These are phyloP conservation scores for Ambastaia sidthimunki DNA, from an alignment of 2,797 vertebrate species.

Conservation along the genomic window DNA sequence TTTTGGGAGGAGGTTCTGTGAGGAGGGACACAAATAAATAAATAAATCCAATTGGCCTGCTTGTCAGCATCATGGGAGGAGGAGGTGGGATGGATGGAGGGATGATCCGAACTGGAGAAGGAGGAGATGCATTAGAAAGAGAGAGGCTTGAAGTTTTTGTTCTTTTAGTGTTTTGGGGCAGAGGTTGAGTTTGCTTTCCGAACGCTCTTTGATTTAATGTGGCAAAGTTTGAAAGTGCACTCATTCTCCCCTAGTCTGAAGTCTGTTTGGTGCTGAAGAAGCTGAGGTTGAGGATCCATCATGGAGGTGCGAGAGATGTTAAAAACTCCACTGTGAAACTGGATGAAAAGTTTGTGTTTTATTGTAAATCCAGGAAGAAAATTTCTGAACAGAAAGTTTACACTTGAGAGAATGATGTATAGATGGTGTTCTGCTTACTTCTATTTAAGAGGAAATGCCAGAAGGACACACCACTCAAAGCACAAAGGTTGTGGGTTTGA, in stretches of 20 bases:
- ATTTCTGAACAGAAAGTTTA: slow-evolving; percentile 22
- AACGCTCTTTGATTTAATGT: background rate
- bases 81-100: slow-evolving; percentile 28
- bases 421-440: background rate
- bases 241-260: slow-evolving; percentile 10
- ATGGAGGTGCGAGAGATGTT: slow-evolving; percentile 9
- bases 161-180: slow-evolving; percentile 11
- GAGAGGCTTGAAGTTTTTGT: slow-evolving; percentile 4
- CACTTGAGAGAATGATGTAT: background rate
- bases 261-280: slow-evolving; percentile 8
- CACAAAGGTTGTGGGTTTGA: background rate
- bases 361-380: slow-evolving; percentile 1
- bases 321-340: slow-evolving; percentile 7
- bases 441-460: background rate
- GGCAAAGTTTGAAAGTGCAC: background rate
- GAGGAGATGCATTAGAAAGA: slow-evolving; percentile 26
- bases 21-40: slow-evolving; percentile 57
- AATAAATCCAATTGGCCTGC: slow-evolving; percentile 43
- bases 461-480: background rate
- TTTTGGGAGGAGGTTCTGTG: slow-evolving; percentile 54
- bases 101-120: slow-evolving; percentile 21
- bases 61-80: slow-evolving; percentile 46
- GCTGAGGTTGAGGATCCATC: slow-evolving; percentile 20
- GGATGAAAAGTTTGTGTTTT: background rate
- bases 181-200: slow-evolving; percentile 27